These are phyloP conservation scores for Phalloptychus januarius DNA, from an alignment of 2,797 vertebrate species.

Conservation along the genomic window DNA sequence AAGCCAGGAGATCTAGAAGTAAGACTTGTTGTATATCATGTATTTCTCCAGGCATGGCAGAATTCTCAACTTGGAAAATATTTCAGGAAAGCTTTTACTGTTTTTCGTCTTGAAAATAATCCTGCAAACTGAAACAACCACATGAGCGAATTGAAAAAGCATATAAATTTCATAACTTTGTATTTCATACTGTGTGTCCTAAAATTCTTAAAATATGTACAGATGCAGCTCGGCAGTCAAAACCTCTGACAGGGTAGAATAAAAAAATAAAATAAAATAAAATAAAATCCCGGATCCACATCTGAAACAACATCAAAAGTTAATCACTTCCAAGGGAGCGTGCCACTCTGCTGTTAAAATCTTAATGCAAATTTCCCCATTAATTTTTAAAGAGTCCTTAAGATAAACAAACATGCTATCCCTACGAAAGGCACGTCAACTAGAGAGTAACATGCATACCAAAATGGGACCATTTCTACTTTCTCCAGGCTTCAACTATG, in stretches of 20 bases:
- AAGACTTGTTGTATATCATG: not conserved
- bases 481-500: not conserved
- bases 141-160: not conserved
- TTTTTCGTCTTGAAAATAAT: not conserved
- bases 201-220: not conserved
- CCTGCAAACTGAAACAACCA: not conserved
- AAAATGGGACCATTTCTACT: not conserved
- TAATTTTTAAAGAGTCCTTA: constrained; percentile 1
- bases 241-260: not conserved
- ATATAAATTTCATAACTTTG: not conserved
- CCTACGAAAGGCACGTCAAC: not conserved
- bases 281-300: not conserved
- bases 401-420: constrained; percentile 2
- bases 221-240: not conserved
- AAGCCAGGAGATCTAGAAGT: not conserved
- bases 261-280: too few species aligned
- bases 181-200: not conserved
- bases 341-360: constrained; percentile 3
- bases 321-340: constrained; percentile 2
- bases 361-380: constrained; percentile 5
- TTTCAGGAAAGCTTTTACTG: not conserved
- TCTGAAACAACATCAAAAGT: constrained; percentile 12
- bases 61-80: not conserved
- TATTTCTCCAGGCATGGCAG: not conserved
- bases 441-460: not conserved